Conservation (phyloP, 2,797 vertebrate species). For the Clarias fuscus region DNA sequence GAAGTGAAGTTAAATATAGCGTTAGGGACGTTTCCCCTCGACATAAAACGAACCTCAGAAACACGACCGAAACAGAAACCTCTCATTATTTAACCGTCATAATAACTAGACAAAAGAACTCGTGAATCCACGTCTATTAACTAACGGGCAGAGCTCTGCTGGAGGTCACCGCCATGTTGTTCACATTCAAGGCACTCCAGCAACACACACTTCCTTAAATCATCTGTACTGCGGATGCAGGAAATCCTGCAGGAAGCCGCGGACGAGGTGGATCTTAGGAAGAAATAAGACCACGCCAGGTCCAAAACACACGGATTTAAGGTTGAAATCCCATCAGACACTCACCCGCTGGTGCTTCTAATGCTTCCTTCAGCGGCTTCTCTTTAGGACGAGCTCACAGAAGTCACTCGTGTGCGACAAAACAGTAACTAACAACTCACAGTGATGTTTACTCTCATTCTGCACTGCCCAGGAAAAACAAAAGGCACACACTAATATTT, state of each 20-base stretch:
- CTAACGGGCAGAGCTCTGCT: neutral
- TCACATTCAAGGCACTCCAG: neutral
- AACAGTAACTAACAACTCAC: too few relatives aligned
- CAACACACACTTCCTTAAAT: neutral
- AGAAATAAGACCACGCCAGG: too few relatives aligned
- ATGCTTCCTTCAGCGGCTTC: too few relatives aligned
- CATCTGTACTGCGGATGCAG: neutral
- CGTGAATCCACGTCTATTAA: neutral
- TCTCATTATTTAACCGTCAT: neutral
- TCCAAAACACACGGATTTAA: too few relatives aligned
- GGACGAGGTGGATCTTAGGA: too few relatives aligned
- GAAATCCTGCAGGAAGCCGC: neutral
- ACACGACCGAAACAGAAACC: neutral
- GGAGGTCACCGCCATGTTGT: neutral
- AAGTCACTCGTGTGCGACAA: too few relatives aligned
- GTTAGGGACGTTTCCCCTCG: neutral
- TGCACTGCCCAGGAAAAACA: too few relatives aligned
- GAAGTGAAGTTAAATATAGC: neutral
- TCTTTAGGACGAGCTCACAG: too few relatives aligned
- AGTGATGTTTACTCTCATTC: too few relatives aligned
- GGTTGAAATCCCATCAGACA: too few relatives aligned
- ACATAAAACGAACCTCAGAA: neutral
- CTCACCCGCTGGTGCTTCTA: neutral
- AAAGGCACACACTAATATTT: too few relatives aligned
- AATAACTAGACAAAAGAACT: neutral